Base-by-base conservation (phyloP, 2,113 vertebrate genomes). In the Ceyx margarethae region DNA sequence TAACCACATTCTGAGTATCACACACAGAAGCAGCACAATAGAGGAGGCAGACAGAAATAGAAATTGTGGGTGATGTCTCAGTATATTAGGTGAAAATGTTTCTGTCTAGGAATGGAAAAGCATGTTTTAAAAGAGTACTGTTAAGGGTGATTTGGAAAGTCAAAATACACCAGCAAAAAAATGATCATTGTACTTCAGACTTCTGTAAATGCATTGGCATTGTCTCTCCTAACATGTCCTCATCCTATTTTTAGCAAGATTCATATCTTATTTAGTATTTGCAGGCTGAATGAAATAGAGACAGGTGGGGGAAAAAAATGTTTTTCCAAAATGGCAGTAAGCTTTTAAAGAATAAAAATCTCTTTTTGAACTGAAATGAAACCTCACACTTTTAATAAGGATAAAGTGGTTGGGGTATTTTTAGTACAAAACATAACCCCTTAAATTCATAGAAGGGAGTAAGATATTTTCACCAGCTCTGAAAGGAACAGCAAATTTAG, bases 41-140 rank as follows among this genome's bases (percentile, higher is more conserved):
- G 50, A 84, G 48, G 46, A 85, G 48, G 43, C 64, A 78, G 33
- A 28, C 82, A 87, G 57, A 96, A 95, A 92, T 66, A 94, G 91
- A 92, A 91, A 74, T 64, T 0, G 3, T 42, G 25, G 9, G 19
- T 53, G 81, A 81, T n/a, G 23, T 48, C 45, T 53, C 35, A 14
- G 13, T 57, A 17, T 53, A 76, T 58, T 76, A 73, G 14, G 57
- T 62, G 73, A 29, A 85, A 89, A 87, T 31, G 5, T 77, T 84
- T 81, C 56, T 68, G 16, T 54, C 37, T 31, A 40, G 48, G 31
- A 71, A 85, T 31, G 23, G 50, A 87, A 53, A 76, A 58, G 16
- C 20, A 5, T 60, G 23, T 21, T 68, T 62, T 48, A 48, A 64
- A 62, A 84, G 43, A 73, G 4, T 31, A 77, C 23, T 58, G 35